These are phyloP conservation scores for Catharus fuscescens DNA, from an alignment of 2,113 vertebrate genomes.

Conservation along the genomic window DNA sequence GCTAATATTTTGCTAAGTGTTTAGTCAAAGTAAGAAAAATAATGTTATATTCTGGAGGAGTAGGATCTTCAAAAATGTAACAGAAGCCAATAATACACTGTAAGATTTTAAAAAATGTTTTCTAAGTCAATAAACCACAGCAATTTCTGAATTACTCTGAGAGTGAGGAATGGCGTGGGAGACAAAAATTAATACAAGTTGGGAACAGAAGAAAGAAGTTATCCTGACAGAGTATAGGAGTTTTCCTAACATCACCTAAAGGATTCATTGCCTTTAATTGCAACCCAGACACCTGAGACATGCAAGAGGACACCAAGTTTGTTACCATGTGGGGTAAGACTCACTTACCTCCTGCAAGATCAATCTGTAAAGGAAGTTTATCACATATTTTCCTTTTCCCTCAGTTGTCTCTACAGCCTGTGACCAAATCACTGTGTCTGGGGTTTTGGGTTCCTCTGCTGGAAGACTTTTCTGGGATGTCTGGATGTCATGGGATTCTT, in stretches of 20 bases:
- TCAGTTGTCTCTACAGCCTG: not conserved
- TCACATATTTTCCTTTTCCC: not conserved
- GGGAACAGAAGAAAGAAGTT: not conserved
- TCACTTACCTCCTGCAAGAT: not conserved
- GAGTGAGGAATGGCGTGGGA: rapidly evolving
- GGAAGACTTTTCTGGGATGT: not conserved
- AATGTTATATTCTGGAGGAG: not conserved
- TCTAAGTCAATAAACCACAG: not conserved
- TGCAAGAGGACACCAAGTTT: not conserved
- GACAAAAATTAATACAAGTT: not conserved
- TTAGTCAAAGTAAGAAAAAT: not conserved
- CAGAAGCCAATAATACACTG: not conserved
- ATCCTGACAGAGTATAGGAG: not conserved
- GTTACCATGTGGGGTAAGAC: not conserved
- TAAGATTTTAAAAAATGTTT: not conserved
- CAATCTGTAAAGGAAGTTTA: not conserved
- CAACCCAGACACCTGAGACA: not conserved
- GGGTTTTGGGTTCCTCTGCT: not conserved
- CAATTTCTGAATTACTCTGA: not conserved
- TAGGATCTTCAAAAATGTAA: not conserved
- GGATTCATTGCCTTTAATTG: not conserved
- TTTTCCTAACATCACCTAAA: not conserved
- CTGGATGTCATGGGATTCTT: not conserved
- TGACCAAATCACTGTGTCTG: not conserved
- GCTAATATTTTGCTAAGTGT: not conserved